Conservation (phyloP, 2,888 invertebrate genomes). For the Euplagia quadripunctaria region DNA sequence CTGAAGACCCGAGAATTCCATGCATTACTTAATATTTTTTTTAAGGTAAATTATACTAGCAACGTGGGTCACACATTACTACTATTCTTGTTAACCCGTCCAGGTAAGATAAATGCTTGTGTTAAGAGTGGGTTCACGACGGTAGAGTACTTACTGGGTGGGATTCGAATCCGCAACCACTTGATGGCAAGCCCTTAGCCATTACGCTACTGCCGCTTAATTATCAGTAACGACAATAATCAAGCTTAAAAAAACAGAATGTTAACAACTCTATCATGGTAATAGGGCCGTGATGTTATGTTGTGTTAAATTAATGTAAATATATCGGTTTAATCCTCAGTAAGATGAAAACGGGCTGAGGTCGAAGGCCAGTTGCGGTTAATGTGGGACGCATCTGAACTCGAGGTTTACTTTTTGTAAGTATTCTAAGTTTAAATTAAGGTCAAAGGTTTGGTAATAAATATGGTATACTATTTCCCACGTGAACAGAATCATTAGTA, state of each 20-base stretch:
- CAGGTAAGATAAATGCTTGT: too few species aligned
- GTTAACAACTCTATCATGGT: background rate
- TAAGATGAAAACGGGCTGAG: constrained; percentile 12
- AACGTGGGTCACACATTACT: too few species aligned
- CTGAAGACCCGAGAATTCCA: background rate
- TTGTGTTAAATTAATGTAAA: constrained; percentile 10
- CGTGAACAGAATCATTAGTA: background rate
- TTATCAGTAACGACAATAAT: background rate
- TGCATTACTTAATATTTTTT: background rate
- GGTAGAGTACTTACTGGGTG: too few species aligned
- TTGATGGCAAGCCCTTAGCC: too few species aligned
- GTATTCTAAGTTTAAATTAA: constrained; percentile 4
- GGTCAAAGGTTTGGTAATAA: background rate
- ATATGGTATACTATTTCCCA: background rate
- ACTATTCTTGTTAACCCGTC: too few species aligned
- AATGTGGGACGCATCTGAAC: constrained; percentile 12
- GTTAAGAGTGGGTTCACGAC: too few species aligned
- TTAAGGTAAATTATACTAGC: too few species aligned
- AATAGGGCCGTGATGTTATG: background rate
- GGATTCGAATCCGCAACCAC: too few species aligned
- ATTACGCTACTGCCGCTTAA: too few species aligned
- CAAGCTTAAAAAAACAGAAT: background rate
- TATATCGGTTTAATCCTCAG: constrained; percentile 10
- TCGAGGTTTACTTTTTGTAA: constrained; percentile 7
- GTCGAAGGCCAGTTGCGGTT: constrained; percentile 14